These are phyloP conservation scores for Diarsia mendica DNA, from an alignment of 2,888 invertebrate species.

Conservation along the genomic window DNA sequence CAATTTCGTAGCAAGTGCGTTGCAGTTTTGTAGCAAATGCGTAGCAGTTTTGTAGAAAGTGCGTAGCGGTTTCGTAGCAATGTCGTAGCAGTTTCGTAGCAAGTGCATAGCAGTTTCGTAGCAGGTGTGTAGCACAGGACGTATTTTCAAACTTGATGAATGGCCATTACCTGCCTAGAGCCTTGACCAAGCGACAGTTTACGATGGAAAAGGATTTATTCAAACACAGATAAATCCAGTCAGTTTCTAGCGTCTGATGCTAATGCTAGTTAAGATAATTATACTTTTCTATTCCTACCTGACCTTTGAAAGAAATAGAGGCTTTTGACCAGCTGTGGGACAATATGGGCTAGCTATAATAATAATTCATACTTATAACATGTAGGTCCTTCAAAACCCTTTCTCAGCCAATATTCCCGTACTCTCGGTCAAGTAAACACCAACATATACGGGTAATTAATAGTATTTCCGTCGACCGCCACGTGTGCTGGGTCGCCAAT, in stretches of 20 bases:
- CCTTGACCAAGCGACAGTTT: background rate
- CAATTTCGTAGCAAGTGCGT: background rate
- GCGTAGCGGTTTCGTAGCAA: background rate
- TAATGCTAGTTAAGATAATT: background rate
- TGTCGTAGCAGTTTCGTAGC: background rate
- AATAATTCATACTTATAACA: no score
- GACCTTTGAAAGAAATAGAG: no score
- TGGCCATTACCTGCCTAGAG: background rate
- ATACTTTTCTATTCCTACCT: background rate
- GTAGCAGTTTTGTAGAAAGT: background rate
- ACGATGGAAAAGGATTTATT: background rate
- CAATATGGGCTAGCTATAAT: no score
- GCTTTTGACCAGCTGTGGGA: no score
- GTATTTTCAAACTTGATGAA: background rate
- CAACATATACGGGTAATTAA: conserved; percentile 77
- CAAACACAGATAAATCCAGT: background rate
- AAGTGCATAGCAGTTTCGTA: no score
- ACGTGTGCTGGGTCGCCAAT: conserved; percentile 80
- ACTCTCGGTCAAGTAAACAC: conserved; percentile 69
- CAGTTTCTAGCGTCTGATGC: background rate
- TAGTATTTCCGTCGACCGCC: conserved; percentile 74
- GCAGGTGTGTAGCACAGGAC: no score
- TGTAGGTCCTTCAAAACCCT: background rate
- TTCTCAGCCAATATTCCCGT: conserved; percentile 22
- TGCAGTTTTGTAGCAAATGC: background rate